Conservation (phyloP, 2,113 vertebrate genomes). For the Platysteira castanea region DNA sequence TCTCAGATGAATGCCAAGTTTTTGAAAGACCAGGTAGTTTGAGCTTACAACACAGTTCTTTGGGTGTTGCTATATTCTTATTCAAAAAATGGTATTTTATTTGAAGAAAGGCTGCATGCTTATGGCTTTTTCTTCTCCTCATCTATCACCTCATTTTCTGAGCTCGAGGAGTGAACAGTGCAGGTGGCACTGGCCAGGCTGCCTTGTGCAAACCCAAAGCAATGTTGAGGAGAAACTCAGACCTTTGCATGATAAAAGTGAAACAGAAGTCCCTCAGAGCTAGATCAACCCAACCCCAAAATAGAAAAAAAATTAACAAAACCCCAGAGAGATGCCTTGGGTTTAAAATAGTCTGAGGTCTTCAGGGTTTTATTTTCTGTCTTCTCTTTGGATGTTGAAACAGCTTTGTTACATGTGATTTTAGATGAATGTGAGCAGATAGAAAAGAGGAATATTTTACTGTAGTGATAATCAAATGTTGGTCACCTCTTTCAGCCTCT, state of each 20-base stretch:
- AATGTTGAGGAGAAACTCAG: neutral
- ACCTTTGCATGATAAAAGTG: fast-evolving
- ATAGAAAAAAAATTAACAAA: neutral
- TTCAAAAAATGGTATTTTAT: fast-evolving
- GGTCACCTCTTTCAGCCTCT: neutral
- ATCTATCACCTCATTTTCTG: neutral
- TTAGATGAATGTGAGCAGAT: neutral
- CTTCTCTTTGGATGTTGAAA: neutral
- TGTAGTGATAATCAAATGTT: neutral
- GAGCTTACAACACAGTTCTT: neutral
- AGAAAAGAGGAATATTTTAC: neutral
- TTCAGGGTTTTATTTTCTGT: neutral
- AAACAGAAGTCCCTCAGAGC: neutral
- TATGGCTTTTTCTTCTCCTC: neutral
- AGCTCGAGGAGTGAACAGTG: neutral
- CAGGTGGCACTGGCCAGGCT: neutral
- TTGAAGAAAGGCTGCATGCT: neutral
- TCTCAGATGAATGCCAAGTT: fast-evolving
- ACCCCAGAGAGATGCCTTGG: neutral
- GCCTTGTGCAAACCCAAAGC: neutral
- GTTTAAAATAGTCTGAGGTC: neutral
- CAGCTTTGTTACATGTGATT: neutral
- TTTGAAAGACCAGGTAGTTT: neutral
- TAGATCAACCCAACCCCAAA: neutral
- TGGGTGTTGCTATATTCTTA: neutral